Evolutionary conservation across 2,888 invertebrate genomes (phyloP), one percentile per base, ranked within the genome.

Genomic region (Geophilus truncorum): DNA sequence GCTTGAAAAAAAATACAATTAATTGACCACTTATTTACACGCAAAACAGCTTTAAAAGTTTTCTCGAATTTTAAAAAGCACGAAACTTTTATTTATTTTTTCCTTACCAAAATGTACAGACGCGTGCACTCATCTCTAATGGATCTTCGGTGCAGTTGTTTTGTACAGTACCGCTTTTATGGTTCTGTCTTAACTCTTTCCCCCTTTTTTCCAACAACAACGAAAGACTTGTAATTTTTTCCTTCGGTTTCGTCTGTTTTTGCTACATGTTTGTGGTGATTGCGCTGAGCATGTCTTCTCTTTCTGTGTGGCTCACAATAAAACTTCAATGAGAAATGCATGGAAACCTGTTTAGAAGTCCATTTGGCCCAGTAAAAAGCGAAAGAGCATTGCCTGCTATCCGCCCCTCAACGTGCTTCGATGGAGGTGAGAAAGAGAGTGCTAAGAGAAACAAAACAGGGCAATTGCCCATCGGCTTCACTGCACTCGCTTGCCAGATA

Each of bases 341-440:
- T 62, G 57, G 57, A 62, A 62, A 62, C 57, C 57, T 62, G 57
- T 62, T 62, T 62, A 62, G 57, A 62, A 62, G 57, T 62, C 57
- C 57, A 62, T 62, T 62, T 62, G 57, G n/a, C 57, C 57, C 57
- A 18, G 57, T 62, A 62, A 62, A 62, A 62, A n/a, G 57, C 57
- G 57, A 62, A 62, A 62, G 57, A 62, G 57, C 23, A 62, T 23
- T 21, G 57, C 18, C 57, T 18, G 9, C 6, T 23, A 62, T 21
- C 57, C 57, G 18, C 57, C 23, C 57, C n/a, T 21, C 57, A 62
- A 62, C 57, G 21, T 62, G 57, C n/a, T 62, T 23, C n/a, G 21
- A 62, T 62, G 57, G 21, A 62, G 21, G 57, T 62, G 57, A 62
- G 57, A 62, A 62, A 62, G 57, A 62, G 57, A 62, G 57, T 62